Evolutionary conservation across 2,797 vertebrate species (phyloP).

Genomic region (Paedocypris micromegethes): DNA sequence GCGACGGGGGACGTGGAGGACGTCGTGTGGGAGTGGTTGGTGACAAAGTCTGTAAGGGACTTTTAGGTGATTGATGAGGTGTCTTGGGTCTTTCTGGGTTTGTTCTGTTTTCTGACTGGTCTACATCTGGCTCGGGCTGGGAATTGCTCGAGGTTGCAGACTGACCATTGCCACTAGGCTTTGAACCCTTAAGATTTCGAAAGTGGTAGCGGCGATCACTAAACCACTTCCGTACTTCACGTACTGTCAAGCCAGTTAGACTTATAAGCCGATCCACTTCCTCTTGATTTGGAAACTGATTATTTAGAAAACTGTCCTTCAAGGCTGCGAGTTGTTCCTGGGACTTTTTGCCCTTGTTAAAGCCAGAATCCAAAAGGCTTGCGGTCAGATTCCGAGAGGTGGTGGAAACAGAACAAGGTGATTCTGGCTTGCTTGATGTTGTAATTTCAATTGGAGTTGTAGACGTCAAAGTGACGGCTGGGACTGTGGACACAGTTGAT

Average conservation of each 20-base stretch:
- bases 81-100: slow-evolving; percentile 56
- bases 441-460: slow-evolving; percentile 22
- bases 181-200: slow-evolving; percentile 76
- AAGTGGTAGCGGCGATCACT: slow-evolving; percentile 94
- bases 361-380: slow-evolving; percentile 77
- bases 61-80: slow-evolving; percentile 64
- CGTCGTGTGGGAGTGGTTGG: slow-evolving; percentile 71
- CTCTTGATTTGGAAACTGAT: slow-evolving; percentile 88
- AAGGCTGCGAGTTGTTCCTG: slow-evolving; percentile 85
- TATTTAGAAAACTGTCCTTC: slow-evolving; percentile 86
- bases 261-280: slow-evolving; percentile 89
- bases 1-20: slow-evolving; percentile 77
- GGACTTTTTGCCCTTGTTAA: slow-evolving; percentile 92
- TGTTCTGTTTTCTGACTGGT: slow-evolving; percentile 59
- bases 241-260: slow-evolving; percentile 83
- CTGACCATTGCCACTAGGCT: slow-evolving; percentile 48
- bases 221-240: slow-evolving; percentile 98
- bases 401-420: slow-evolving; percentile 54
- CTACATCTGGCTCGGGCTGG: slow-evolving; percentile 57
- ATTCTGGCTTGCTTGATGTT: slow-evolving; percentile 55
- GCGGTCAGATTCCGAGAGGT: slow-evolving; percentile 67
- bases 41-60: slow-evolving; percentile 64
- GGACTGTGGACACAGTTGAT: slow-evolving; percentile 33
- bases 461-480: slow-evolving; percentile 1
- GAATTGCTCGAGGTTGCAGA: not conserved